Evolutionary conservation across 2,113 vertebrate species (phyloP).

Genomic region (Rhea americana): DNA sequence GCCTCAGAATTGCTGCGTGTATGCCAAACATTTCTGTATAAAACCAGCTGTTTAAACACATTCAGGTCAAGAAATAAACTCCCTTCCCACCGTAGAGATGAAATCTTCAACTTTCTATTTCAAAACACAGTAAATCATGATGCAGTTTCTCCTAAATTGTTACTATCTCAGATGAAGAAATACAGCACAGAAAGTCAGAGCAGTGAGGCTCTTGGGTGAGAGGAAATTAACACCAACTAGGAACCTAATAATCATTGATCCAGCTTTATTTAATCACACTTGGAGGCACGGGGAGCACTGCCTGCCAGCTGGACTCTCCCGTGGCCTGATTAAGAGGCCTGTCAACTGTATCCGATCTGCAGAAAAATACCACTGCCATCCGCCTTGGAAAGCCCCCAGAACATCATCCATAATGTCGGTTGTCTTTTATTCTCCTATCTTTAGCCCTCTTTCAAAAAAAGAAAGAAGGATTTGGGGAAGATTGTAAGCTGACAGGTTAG

Average conservation of each 20-base stretch:
- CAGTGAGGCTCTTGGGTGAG: not conserved
- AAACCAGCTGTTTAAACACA: not conserved
- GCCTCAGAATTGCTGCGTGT: not conserved
- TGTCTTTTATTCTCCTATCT: slow-evolving; percentile 1
- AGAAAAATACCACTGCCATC: slow-evolving; percentile 11
- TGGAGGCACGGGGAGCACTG: not conserved
- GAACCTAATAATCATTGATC: slow-evolving; percentile 51
- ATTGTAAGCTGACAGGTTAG: not conserved
- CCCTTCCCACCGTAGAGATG: not conserved
- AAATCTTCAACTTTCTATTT: not conserved
- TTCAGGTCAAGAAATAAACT: not conserved
- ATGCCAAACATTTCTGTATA: not conserved
- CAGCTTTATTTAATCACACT: slow-evolving; percentile 36
- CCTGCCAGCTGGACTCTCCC: slow-evolving; percentile 25
- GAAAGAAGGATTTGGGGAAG: not conserved
- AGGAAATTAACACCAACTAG: slow-evolving; percentile 16
- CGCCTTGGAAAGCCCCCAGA: slow-evolving; percentile 16
- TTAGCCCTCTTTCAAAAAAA: not conserved
- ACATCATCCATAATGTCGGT: slow-evolving; percentile 3
- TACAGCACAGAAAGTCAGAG: not conserved
- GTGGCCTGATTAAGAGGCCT: slow-evolving; percentile 2
- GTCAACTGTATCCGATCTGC: slow-evolving; percentile 16
- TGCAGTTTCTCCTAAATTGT: not conserved
- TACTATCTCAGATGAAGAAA: not conserved
- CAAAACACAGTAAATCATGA: not conserved